A percentile compares a stretch with the other conserved stretches of the same genome.
Evolutionary conservation across 2,797 vertebrate species (phyloP).

Genomic region (Premnoplex brunnescens): DNA sequence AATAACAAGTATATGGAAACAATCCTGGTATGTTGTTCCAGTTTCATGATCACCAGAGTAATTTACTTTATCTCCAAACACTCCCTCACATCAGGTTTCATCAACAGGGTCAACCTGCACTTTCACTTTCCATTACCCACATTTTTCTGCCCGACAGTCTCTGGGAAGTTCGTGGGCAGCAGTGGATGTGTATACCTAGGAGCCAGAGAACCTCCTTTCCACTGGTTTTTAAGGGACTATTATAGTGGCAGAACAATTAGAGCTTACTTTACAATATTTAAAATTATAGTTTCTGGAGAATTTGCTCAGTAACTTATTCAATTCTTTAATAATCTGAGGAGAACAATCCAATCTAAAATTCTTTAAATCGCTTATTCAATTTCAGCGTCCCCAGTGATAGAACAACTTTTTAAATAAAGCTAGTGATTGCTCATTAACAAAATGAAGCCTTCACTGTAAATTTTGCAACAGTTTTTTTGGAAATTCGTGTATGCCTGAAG

Average conservation of each 20-base stretch:
- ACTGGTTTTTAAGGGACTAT: neutral
- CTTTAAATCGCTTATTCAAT: neutral
- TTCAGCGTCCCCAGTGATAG: neutral
- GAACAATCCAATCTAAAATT: neutral
- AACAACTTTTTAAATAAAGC: conserved; percentile 10
- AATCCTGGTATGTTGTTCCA: neutral
- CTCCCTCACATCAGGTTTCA: neutral
- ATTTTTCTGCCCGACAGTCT: neutral
- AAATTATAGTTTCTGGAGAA: neutral
- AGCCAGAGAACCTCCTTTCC: neutral
- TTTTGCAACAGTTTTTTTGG: neutral
- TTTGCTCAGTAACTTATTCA: neutral
- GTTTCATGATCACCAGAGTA: neutral
- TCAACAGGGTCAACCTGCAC: neutral
- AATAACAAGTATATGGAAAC: neutral
- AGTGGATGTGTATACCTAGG: neutral
- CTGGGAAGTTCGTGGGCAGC: neutral
- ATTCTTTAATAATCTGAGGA: neutral
- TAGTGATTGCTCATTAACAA: neutral
- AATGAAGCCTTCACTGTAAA: neutral
- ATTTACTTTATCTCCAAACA: neutral
- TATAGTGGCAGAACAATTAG: conserved; percentile 1
- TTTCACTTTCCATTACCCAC: neutral
- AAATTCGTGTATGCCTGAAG: neutral
- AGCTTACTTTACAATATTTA: conserved; percentile 20